A percentile compares a stretch with the other conserved stretches of the same genome.
Evolutionary conservation across 2,888 invertebrate genomes (phyloP).

Genomic region (Lepidochrysops patricia): DNA sequence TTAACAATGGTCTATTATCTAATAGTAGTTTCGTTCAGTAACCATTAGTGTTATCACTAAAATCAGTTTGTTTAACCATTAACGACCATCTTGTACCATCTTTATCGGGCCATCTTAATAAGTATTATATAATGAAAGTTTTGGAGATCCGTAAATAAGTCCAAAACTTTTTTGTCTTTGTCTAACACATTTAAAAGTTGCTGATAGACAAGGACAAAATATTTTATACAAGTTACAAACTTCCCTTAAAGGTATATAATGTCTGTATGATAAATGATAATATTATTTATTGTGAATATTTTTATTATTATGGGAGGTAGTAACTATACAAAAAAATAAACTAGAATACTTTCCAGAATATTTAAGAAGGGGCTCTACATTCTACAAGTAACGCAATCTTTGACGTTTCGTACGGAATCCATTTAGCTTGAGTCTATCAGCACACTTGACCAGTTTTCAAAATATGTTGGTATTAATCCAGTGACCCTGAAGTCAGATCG

Average conservation of each 20-base stretch:
- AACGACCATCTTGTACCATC: background rate
- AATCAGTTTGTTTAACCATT: background rate
- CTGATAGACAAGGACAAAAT: too few relatives aligned
- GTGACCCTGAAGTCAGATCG: conserved; percentile 51
- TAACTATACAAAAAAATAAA: too few relatives aligned
- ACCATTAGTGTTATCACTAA: background rate
- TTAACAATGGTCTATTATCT: background rate
- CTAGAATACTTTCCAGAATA: too few relatives aligned
- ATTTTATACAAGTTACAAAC: too few relatives aligned
- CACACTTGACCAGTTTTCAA: background rate
- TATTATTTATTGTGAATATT: too few relatives aligned
- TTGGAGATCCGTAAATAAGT: background rate
- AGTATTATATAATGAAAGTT: conserved; percentile 7
- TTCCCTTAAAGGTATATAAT: too few relatives aligned
- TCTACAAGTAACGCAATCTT: too few relatives aligned
- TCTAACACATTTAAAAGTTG: too few relatives aligned
- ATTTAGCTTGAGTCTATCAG: too few relatives aligned
- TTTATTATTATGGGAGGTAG: too few relatives aligned
- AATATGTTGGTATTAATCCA: conserved; percentile 32
- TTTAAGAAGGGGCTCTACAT: too few relatives aligned
- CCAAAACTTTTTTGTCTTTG: background rate
- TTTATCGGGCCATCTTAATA: background rate
- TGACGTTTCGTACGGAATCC: background rate
- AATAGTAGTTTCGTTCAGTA: background rate
- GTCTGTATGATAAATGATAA: too few relatives aligned